Conservation (phyloP, 2,888 invertebrate genomes). For the Napeogenes sylphis region DNA sequence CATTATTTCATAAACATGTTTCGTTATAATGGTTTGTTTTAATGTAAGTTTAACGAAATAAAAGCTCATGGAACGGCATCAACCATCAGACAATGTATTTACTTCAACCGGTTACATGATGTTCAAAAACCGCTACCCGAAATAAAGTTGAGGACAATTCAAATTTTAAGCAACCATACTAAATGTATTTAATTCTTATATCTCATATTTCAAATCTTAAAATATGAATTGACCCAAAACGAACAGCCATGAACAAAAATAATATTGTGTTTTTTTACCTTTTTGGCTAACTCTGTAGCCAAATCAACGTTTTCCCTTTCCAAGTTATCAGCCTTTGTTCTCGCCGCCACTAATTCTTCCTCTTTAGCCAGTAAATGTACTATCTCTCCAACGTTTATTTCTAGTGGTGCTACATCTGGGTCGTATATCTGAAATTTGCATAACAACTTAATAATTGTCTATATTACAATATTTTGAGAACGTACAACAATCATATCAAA, state of each 20-base stretch:
- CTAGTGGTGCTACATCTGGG: conserved; percentile 90
- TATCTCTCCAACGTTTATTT: conserved; percentile 94
- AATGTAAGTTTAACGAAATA: neutral
- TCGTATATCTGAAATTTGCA: conserved; percentile 76
- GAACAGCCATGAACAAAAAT: neutral
- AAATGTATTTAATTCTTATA: too few relatives aligned
- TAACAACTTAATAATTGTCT: neutral
- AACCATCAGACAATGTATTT: neutral
- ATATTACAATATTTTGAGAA: too few relatives aligned
- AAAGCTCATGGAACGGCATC: neutral
- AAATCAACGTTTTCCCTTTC: conserved; percentile 93
- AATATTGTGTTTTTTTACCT: conserved; percentile 50
- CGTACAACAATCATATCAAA: too few relatives aligned
- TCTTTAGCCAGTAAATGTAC: conserved; percentile 95
- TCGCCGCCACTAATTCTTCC: conserved; percentile 92
- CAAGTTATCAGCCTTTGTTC: conserved; percentile 90
- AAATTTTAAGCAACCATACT: neutral
- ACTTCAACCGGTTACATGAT: neutral
- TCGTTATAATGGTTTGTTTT: neutral
- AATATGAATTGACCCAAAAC: conserved; percentile 13
- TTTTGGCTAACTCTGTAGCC: conserved; percentile 90
- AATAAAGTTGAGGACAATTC: neutral
- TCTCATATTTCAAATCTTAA: too few relatives aligned
- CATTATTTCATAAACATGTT: neutral
- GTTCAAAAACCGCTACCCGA: neutral